Conservation (phyloP, 2,113 vertebrate species). For the Laticauda laticaudata region DNA sequence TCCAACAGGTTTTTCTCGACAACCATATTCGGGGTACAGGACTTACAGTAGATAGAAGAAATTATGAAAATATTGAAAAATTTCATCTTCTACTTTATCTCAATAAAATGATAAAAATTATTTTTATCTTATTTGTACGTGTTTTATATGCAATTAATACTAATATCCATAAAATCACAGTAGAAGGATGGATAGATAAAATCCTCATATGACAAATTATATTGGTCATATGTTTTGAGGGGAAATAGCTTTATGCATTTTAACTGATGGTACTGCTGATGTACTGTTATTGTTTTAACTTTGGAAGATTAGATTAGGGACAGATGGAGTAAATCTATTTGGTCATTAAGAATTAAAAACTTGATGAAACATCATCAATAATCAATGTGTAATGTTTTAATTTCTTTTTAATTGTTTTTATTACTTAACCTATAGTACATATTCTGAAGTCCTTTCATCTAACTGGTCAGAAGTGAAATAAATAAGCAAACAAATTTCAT, state of each 20-base stretch:
- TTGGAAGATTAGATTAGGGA: not conserved
- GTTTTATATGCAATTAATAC: not conserved
- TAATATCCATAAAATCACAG: not conserved
- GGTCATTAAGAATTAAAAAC: not conserved
- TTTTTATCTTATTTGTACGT: not conserved
- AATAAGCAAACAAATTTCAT: not conserved
- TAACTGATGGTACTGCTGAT: not conserved
- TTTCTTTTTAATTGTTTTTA: not conserved
- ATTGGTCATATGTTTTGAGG: not conserved
- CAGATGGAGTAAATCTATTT: not conserved
- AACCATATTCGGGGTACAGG: not conserved
- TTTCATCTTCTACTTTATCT: not conserved
- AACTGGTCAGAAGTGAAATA: not conserved
- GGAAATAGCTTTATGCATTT: not conserved
- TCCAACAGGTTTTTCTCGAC: not conserved
- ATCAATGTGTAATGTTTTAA: not conserved
- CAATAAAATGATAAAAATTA: not conserved
- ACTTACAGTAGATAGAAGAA: not conserved
- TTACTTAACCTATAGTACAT: not conserved
- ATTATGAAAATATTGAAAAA: not conserved
- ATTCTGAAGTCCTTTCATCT: not conserved
- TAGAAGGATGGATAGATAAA: not conserved
- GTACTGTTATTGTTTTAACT: not conserved
- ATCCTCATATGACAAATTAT: not conserved
- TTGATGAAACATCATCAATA: not conserved